Evolutionary conservation across 2,113 vertebrate species (phyloP).

Genomic region (Pelecanus crispus): DNA sequence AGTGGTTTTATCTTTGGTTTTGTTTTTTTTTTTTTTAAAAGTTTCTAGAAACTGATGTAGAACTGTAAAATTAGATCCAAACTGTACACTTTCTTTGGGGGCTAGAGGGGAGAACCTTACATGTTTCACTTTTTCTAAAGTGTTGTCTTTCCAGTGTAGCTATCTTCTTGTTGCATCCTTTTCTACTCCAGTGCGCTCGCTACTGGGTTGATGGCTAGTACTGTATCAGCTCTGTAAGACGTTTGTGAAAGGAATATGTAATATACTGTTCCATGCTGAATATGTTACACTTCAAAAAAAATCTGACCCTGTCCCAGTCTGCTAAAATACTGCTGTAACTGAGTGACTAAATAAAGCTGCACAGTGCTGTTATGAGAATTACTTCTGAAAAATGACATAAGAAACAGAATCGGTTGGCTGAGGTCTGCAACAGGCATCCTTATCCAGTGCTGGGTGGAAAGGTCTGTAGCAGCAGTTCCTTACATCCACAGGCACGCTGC

Average conservation of each 20-base stretch:
- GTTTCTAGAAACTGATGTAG: constrained; percentile 79
- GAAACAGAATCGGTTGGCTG: not conserved
- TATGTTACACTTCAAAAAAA: constrained; percentile 68
- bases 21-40: constrained; percentile 60
- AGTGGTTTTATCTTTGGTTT: constrained; percentile 77
- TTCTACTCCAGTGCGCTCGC: constrained; percentile 70
- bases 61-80: constrained; percentile 74
- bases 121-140: constrained; percentile 81
- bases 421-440: not conserved
- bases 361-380: constrained; percentile 73
- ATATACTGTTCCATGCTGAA: constrained; percentile 71
- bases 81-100: constrained; percentile 75
- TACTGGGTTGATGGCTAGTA: constrained; percentile 74
- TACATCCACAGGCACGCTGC: not conserved
- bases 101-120: constrained; percentile 74
- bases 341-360: constrained; percentile 82
- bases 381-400: not conserved
- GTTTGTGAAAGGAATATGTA: constrained; percentile 73
- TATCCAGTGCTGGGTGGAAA: not conserved
- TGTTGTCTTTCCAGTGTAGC: constrained; percentile 83
- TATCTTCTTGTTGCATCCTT: constrained; percentile 80
- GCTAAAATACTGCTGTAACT: constrained; percentile 76
- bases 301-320: constrained; percentile 72
- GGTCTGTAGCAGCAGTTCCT: not conserved
- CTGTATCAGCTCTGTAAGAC: constrained; percentile 77